Evolutionary conservation across 2,113 vertebrate species (phyloP).

Genomic region (Corapipo altera): DNA sequence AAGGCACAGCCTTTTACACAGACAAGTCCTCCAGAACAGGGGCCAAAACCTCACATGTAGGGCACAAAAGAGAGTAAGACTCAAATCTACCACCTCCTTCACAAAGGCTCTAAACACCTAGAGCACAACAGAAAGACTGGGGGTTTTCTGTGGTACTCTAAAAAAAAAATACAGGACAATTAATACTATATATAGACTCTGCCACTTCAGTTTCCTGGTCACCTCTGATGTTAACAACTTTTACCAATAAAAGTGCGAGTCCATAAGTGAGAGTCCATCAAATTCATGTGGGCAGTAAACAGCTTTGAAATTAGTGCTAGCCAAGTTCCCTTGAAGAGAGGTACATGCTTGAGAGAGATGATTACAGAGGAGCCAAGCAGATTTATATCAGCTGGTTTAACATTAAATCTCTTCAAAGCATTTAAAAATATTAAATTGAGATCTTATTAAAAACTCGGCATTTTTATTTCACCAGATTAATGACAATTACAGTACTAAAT

Average conservation of each 20-base stretch:
- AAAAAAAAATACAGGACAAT: neutral
- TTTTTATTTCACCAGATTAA: conserved; percentile 59
- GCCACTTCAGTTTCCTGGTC: neutral
- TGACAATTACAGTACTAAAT: conserved; percentile 26
- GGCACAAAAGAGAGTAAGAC: neutral
- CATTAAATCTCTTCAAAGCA: conserved; percentile 19
- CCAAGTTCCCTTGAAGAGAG: neutral
- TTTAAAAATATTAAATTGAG: conserved; percentile 49
- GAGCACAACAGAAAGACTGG: neutral
- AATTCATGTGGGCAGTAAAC: conserved; percentile 12
- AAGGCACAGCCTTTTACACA: neutral
- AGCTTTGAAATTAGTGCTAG: conserved; percentile 20
- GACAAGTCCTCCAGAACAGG: neutral
- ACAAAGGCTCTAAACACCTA: neutral
- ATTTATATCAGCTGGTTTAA: conserved; percentile 29
- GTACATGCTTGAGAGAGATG: neutral
- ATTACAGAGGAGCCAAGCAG: conserved; percentile 17
- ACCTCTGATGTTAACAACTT: conserved; percentile 8
- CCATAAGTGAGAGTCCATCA: conserved; percentile 20
- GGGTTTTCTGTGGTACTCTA: neutral
- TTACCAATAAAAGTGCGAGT: neutral
- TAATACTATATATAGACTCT: neutral
- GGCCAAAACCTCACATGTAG: neutral
- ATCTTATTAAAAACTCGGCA: conserved; percentile 24
- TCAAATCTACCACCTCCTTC: neutral